Base-by-base conservation (phyloP, 2,113 vertebrate species). In the Otis tarda region DNA sequence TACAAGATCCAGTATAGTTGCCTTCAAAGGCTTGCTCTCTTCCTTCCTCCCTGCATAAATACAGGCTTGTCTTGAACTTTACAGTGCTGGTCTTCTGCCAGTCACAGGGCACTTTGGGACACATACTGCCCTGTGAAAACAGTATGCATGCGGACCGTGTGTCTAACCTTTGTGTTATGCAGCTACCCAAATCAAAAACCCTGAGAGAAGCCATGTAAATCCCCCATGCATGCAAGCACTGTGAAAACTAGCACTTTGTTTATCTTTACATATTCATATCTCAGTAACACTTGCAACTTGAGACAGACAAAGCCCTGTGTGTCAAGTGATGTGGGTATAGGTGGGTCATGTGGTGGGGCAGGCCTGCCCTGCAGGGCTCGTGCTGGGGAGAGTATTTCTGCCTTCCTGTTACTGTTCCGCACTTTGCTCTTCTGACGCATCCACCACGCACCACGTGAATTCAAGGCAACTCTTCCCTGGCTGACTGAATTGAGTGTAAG, bases 371-470 rank as follows among this genome's bases (percentile, higher is more conserved):
- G 56, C n/a, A 20, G 24, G 24, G 8, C 50, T 65, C 37, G 55
- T 24, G 41, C 37, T 63, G 50, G 3, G 24, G 47, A 75, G 17
- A 78, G 15, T 9, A 16, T 35, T 64, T 65, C 79, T 65, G 20
- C n/a, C 19, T 83, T 61, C 17, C 22, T 30, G 2, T 37, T 47
- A 11, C 27, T 43, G 3, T 61, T 85, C 65, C 1, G 8, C 37
- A 30, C 59, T 83, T 91, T 41, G 39, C 35, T 57, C 8, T 83
- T 67, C 60, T 85, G 50, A 30, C 35, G 30, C 16, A 5, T 19
- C 50, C 16, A 9, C 19, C 9, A 20, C 25, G 33, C 5, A 3
- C 28, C 17, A 17, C 1, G 1, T 2, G 16, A 82, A 30, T 5
- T 10, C 31, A 50, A n/a, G 64, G 39, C 60, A 41, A 13, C 28